Percentiles rank a stretch among this genome's conserved stretches.
These are phyloP conservation scores for Apotomis turbidana DNA, from an alignment of 2,888 invertebrate genomes.

Conservation along the genomic window DNA sequence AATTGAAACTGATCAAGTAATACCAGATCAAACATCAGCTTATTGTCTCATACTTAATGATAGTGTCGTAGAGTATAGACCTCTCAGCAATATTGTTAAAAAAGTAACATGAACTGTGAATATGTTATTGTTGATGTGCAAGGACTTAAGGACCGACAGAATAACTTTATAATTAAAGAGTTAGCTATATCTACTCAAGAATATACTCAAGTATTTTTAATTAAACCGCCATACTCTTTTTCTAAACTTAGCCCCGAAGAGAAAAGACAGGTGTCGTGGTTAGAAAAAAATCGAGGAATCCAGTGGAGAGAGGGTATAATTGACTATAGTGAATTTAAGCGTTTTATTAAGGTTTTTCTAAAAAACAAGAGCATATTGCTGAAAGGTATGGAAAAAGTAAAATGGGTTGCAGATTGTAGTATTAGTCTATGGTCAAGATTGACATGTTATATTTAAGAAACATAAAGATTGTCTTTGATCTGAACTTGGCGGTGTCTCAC, in stretches of 20 bases:
- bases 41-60: constrained; percentile 20
- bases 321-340: constrained; percentile 16
- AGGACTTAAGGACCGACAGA: constrained; percentile 20
- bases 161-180: constrained; percentile 6
- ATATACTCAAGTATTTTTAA: constrained; percentile 16
- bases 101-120: constrained; percentile 34
- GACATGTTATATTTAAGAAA: too few relatives aligned
- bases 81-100: constrained; percentile 3
- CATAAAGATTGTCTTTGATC: too few relatives aligned
- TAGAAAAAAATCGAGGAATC: constrained; percentile 17
- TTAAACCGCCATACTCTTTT: constrained; percentile 31
- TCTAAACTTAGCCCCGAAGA: constrained; percentile 5
- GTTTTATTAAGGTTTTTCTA: constrained; percentile 7
- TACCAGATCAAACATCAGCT: constrained; percentile 8
- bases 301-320: constrained; percentile 26
- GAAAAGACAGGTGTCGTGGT: constrained; percentile 23
- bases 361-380: constrained; percentile 12
- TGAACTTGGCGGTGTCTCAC: too few relatives aligned
- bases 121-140: constrained; percentile 29
- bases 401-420: constrained; percentile 28
- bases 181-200: neutral
- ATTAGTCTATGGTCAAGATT: too few relatives aligned
- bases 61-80: constrained; percentile 7
- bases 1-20: neutral
- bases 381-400: constrained; percentile 29